phyloP scores from a whole-genome alignment of 1,140 invertebrate genomes.

The Ganaspis sp. region DNA sequence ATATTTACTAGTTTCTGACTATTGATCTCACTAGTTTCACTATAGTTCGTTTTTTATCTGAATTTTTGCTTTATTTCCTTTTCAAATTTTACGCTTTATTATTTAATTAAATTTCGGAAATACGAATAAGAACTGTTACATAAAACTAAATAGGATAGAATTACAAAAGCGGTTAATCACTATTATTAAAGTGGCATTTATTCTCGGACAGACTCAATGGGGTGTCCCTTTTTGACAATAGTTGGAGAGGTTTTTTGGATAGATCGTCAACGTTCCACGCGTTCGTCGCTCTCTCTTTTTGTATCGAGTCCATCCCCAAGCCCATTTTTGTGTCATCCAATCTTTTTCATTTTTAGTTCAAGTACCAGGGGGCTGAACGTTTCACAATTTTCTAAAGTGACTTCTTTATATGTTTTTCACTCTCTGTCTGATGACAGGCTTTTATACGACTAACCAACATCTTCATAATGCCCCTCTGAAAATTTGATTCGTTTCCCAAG shows the following conservation, averaged over 20 bases:
- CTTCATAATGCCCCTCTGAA: conserved; percentile 8
- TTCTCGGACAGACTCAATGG: conserved; percentile 51
- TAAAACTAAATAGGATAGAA: conserved; percentile 7
- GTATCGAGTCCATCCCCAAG: conserved; percentile 3
- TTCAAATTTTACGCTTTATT: too few relatives aligned
- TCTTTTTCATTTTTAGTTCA: conserved; percentile 30
- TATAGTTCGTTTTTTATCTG: too few relatives aligned
- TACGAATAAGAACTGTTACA: too few relatives aligned
- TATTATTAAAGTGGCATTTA: conserved; percentile 59
- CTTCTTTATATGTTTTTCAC: conserved; percentile 14
- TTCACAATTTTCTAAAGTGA: conserved; percentile 17
- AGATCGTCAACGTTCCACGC: conserved; percentile 42
- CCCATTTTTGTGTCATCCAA: conserved; percentile 39
- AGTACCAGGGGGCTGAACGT: conserved; percentile 20
- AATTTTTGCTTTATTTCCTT: too few relatives aligned
- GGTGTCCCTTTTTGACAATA: conserved; percentile 46
- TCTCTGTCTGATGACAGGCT: conserved; percentile 12
- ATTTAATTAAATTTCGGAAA: too few relatives aligned
- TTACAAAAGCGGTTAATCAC: conserved; percentile 63
- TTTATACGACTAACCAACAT: conserved; percentile 27
- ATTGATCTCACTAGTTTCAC: too few relatives aligned
- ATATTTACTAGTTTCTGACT: too few relatives aligned
- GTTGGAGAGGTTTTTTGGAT: conserved; percentile 35
- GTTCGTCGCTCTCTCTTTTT: conserved; percentile 38
- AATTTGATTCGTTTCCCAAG: conserved; percentile 23